Evolutionary conservation across 35 echinoderm and acorn worm genomes (phyloP).

Genomic region (Holothuria glaberrima): DNA sequence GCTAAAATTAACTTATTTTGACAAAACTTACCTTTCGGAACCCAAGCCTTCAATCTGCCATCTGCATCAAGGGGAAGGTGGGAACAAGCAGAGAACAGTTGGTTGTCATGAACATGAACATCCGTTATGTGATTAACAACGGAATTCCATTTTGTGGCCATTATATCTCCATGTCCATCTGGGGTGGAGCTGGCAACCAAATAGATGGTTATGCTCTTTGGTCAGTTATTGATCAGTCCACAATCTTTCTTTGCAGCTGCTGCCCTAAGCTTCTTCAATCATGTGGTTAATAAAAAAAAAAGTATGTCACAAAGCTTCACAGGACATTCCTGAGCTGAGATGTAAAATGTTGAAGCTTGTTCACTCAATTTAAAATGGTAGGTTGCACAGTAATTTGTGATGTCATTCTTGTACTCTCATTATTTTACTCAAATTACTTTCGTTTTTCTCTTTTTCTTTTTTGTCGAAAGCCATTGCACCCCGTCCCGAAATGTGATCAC

Average conservation of each 20-base stretch:
- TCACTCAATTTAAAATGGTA: no score
- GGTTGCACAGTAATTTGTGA: no score
- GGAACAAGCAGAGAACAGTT: neutral
- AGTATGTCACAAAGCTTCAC: no score
- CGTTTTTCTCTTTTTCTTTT: no score
- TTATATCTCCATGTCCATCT: constrained; percentile 27
- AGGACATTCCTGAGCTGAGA: no score
- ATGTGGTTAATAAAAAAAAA: no score
- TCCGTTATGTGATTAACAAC: constrained; percentile 40
- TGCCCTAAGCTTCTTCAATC: neutral
- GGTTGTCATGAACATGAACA: neutral
- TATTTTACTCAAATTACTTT: no score
- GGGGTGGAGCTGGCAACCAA: constrained; percentile 10
- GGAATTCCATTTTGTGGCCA: constrained; percentile 15
- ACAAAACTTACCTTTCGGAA: neutral
- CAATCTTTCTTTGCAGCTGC: constrained; percentile 8
- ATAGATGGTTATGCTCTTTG: constrained; percentile 31
- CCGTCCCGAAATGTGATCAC: no score
- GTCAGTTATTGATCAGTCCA: neutral
- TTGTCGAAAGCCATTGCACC: no score
- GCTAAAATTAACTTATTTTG: neutral
- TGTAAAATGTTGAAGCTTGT: no score
- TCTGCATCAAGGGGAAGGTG: constrained; percentile 7
- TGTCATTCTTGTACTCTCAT: no score
- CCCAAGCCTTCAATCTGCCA: constrained; percentile 12